A percentile compares a stretch with the other conserved stretches of the same genome.
Evolutionary conservation across 2,113 vertebrate genomes (phyloP).

Genomic region (Gymnarchus niloticus): DNA sequence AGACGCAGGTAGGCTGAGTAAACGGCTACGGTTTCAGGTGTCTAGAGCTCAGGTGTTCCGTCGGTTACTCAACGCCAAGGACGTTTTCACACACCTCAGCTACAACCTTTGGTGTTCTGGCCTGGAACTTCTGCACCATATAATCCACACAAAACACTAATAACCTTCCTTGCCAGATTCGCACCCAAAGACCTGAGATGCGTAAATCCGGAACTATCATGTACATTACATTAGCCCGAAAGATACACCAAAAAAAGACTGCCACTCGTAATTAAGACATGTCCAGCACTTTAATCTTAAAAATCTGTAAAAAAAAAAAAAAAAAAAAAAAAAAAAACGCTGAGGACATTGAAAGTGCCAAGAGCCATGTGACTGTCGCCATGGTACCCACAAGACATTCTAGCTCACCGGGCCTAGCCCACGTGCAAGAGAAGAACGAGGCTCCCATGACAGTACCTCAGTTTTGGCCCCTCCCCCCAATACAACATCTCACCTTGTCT

Average conservation of each 20-base stretch:
- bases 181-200: neutral
- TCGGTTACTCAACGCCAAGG: neutral
- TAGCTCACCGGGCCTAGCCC: constrained; percentile 60
- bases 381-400: constrained; percentile 46
- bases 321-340: too few relatives aligned
- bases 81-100: constrained; percentile 6
- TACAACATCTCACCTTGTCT: constrained; percentile 68
- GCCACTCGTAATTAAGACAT: too few relatives aligned
- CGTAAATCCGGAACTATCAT: neutral
- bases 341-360: too few relatives aligned
- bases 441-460: neutral
- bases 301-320: too few relatives aligned
- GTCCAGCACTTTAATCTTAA: too few relatives aligned
- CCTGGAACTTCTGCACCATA: neutral
- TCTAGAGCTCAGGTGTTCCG: constrained; percentile 9
- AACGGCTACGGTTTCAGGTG: constrained; percentile 1
- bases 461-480: neutral
- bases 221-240: neutral
- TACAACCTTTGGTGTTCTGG: neutral
- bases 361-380: constrained; percentile 59
- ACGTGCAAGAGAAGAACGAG: constrained; percentile 59
- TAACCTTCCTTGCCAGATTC: neutral
- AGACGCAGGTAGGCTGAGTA: neutral
- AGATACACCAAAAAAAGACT: neutral
- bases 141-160: neutral